These are phyloP conservation scores for Machimus rusticus DNA, from an alignment of 2,888 invertebrate species.

Conservation along the genomic window DNA sequence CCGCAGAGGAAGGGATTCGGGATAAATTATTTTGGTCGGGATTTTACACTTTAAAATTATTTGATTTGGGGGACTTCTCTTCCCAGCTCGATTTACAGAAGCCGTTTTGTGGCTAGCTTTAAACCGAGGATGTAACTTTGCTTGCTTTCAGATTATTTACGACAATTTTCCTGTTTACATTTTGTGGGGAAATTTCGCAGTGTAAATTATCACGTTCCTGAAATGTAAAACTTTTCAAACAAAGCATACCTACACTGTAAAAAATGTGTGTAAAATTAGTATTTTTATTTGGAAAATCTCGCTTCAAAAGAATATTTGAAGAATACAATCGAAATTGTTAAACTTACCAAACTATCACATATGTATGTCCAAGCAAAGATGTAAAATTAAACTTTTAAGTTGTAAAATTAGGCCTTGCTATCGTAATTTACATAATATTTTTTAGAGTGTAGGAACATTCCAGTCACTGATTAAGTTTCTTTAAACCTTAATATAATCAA, in stretches of 20 bases:
- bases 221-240: not conserved
- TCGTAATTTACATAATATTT: too few relatives aligned
- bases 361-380: too few relatives aligned
- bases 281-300: too few relatives aligned
- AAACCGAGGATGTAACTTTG: not conserved
- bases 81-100: not conserved
- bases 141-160: not conserved
- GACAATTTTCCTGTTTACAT: not conserved
- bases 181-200: not conserved
- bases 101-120: not conserved
- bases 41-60: constrained; percentile 28
- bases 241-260: too few relatives aligned
- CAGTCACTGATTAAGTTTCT: not conserved
- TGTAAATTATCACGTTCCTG: not conserved
- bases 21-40: constrained; percentile 13
- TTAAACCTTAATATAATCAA: not conserved
- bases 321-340: too few relatives aligned
- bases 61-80: not conserved
- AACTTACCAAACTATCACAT: too few relatives aligned
- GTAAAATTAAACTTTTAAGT: too few relatives aligned
- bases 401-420: too few relatives aligned
- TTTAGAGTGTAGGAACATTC: too few relatives aligned
- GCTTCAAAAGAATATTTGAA: too few relatives aligned
- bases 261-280: too few relatives aligned
- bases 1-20: constrained; percentile 4